A percentile compares a stretch with the other conserved stretches of the same genome.
phyloP scores from a whole-genome alignment of 2,113 vertebrate genomes.

The Marcusenius ussheri region DNA sequence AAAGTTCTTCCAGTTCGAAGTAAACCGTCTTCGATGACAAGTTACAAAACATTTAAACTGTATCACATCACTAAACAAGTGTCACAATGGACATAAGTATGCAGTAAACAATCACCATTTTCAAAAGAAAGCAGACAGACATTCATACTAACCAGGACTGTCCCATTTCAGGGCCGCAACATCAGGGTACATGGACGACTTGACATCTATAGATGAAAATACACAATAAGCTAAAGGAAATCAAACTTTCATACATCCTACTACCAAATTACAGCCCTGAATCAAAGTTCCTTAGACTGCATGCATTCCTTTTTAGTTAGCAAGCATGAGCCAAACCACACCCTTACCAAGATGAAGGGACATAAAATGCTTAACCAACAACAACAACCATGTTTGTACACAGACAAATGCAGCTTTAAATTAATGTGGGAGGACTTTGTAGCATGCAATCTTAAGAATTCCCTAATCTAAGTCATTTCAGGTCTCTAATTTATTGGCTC shows the following conservation, averaged over 20 bases:
- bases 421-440: background rate
- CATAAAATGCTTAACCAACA: background rate
- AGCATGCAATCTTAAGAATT: background rate
- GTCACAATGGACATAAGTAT: background rate
- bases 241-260: background rate
- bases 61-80: background rate
- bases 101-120: background rate
- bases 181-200: slow-evolving; percentile 30
- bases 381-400: background rate
- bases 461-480: background rate
- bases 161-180: slow-evolving; percentile 11
- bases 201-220: slow-evolving; percentile 15
- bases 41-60: background rate
- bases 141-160: slow-evolving; percentile 31
- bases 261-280: background rate
- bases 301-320: background rate
- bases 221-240: background rate
- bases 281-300: background rate
- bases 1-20: background rate
- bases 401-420: background rate
- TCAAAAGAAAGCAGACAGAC: background rate
- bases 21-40: background rate
- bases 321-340: background rate
- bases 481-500: background rate
- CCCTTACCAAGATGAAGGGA: background rate